phyloP scores from a whole-genome alignment of 2,888 invertebrate species.

The Drosophila pseudotalamancana region DNA sequence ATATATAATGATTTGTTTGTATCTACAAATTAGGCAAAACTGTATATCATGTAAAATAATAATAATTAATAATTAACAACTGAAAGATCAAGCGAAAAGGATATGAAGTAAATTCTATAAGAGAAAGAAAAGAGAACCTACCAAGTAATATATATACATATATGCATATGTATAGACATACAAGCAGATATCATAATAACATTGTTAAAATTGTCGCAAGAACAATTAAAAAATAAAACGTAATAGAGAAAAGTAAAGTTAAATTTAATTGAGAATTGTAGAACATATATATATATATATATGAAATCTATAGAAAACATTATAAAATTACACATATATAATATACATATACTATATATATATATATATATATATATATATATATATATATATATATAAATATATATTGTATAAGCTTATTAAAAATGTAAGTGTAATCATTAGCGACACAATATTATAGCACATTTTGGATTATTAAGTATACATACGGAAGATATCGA shows the following conservation, averaged over 20 bases:
- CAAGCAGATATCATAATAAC: constrained; percentile 70
- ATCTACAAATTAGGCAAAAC: constrained; percentile 35
- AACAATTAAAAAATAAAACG: constrained; percentile 72
- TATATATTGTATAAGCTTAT: constrained; percentile 47
- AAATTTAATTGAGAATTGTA: no score
- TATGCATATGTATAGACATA: constrained; percentile 13
- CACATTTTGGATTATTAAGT: constrained; percentile 73
- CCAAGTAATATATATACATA: constrained; percentile 36
- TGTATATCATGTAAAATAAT: constrained; percentile 75
- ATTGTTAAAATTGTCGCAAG: constrained; percentile 76
- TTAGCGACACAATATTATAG: constrained; percentile 76
- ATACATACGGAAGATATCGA: constrained; percentile 48
- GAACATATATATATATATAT: constrained; percentile 15
- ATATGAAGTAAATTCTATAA: constrained; percentile 60
- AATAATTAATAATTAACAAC: constrained; percentile 56
- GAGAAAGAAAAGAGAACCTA: constrained; percentile 33
- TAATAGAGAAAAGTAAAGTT: constrained; percentile 20
- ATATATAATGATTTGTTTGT: constrained; percentile 10
- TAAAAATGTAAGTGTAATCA: constrained; percentile 64
- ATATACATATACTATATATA: constrained; percentile 16
- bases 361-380: constrained; percentile 11
- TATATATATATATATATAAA: constrained; percentile 22
- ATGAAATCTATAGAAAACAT: constrained; percentile 45
- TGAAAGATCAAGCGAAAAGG: constrained; percentile 31
- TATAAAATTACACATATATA: constrained; percentile 13